phyloP scores from a whole-genome alignment of 2,888 invertebrate species.

The Hemaris fuciformis region DNA sequence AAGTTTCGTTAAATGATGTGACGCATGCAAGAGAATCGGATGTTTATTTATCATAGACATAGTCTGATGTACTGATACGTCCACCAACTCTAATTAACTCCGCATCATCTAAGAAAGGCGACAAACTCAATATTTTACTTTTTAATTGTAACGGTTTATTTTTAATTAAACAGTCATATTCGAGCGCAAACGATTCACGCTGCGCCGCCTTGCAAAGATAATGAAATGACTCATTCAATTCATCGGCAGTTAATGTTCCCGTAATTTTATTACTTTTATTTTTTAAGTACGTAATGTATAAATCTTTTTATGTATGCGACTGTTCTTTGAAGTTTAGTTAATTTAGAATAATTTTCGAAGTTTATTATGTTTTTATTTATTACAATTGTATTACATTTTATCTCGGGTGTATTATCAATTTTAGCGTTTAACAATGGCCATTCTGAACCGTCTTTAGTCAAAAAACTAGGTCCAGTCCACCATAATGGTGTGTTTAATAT shows the following conservation, averaged over 20 bases:
- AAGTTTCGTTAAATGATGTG: constrained; percentile 23
- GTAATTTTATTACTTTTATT: constrained; percentile 13
- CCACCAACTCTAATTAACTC: constrained; percentile 21
- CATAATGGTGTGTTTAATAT: background rate
- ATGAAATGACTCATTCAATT: constrained; percentile 22
- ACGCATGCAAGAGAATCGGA: constrained; percentile 21
- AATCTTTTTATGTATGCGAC: constrained; percentile 25
- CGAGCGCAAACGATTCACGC: constrained; percentile 19
- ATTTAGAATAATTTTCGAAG: constrained; percentile 20
- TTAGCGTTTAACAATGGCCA: constrained; percentile 21
- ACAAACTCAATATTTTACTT: constrained; percentile 23
- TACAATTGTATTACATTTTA: constrained; percentile 14
- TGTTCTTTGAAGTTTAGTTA: constrained; percentile 20
- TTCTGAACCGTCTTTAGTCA: constrained; percentile 16
- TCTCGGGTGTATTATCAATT: constrained; percentile 17
- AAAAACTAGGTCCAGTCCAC: constrained; percentile 27
- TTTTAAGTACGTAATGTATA: constrained; percentile 20
- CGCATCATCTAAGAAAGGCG: constrained; percentile 22
- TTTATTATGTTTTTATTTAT: constrained; percentile 14
- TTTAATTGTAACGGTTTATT: constrained; percentile 18
- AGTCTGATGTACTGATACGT: constrained; percentile 16
- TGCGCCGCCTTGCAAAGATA: constrained; percentile 20
- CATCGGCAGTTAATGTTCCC: constrained; percentile 20
- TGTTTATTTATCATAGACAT: constrained; percentile 16
- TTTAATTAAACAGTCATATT: constrained; percentile 18